Percentiles rank a stretch among this genome's conserved stretches.
phyloP scores from a whole-genome alignment of 2,888 invertebrate species.

The Polyommatus icarus region DNA sequence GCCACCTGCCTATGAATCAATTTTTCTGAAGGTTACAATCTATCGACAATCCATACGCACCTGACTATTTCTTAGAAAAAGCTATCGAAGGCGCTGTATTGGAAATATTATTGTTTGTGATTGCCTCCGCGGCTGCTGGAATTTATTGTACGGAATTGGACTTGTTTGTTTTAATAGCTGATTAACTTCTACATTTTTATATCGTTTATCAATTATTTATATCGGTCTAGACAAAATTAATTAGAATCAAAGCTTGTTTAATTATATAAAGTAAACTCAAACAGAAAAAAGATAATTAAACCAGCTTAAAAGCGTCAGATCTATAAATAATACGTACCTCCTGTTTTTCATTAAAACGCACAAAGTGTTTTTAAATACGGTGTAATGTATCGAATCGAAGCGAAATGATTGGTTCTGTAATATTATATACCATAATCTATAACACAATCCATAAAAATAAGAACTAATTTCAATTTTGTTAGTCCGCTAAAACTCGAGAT shows the following conservation, averaged over 20 bases:
- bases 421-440: no score
- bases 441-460: no score
- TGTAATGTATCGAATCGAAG: no score
- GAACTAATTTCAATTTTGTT: no score
- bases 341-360: neutral
- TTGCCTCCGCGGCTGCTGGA: constrained; percentile 39
- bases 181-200: constrained; percentile 47
- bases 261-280: neutral
- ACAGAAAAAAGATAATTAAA: neutral
- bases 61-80: constrained; percentile 27
- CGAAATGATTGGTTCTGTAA: no score
- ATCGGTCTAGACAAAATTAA: neutral
- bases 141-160: constrained; percentile 52
- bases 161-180: constrained; percentile 53
- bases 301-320: neutral
- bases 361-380: neutral
- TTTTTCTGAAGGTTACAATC: neutral
- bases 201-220: constrained; percentile 9
- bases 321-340: neutral
- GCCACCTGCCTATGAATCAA: neutral
- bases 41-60: constrained; percentile 24
- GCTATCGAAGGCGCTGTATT: constrained; percentile 36
- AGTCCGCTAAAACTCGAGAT: no score
- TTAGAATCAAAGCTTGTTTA: neutral
- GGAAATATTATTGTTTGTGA: constrained; percentile 39